Conservation (phyloP, 2,797 vertebrate species). For the Protonibea diacanthus region DNA sequence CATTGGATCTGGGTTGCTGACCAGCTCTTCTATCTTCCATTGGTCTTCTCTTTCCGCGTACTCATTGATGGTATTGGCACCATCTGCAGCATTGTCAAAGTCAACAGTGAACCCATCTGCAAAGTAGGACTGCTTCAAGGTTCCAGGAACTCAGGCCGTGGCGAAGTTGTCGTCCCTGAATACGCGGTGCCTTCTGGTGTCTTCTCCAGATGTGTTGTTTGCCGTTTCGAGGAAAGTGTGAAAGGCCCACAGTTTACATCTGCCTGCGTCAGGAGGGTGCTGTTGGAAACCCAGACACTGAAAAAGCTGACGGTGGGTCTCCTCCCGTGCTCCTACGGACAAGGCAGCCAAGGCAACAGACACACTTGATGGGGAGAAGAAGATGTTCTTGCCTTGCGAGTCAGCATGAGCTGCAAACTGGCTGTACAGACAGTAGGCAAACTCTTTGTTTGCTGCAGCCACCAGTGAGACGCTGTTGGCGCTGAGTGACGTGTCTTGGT, state of each 20-base stretch:
- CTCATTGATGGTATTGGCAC: no score
- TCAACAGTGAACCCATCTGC: no score
- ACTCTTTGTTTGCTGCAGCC: constrained; percentile 80
- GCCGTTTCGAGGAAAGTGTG: constrained; percentile 17
- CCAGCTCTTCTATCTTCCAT: no score
- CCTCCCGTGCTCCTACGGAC: constrained; percentile 88
- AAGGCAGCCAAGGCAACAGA: constrained; percentile 89
- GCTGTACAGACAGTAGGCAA: constrained; percentile 88
- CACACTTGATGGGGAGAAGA: constrained; percentile 91
- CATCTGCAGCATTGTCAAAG: no score
- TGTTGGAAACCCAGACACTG: constrained; percentile 85
- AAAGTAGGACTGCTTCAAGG: no score
- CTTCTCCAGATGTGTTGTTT: neutral
- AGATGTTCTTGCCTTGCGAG: constrained; percentile 84
- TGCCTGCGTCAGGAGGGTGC: constrained; percentile 72
- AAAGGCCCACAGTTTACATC: constrained; percentile 28
- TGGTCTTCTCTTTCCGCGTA: no score
- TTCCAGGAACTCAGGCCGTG: no score
- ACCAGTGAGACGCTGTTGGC: constrained; percentile 49
- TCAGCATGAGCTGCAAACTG: constrained; percentile 71
- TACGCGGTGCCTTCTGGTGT: no score
- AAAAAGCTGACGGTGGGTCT: constrained; percentile 90
- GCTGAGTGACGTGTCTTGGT: constrained; percentile 44
- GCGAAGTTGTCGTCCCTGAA: no score
- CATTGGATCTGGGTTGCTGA: no score